Conservation (phyloP, 2,797 vertebrate genomes). For the Lepilemur ruficaudatus region DNA sequence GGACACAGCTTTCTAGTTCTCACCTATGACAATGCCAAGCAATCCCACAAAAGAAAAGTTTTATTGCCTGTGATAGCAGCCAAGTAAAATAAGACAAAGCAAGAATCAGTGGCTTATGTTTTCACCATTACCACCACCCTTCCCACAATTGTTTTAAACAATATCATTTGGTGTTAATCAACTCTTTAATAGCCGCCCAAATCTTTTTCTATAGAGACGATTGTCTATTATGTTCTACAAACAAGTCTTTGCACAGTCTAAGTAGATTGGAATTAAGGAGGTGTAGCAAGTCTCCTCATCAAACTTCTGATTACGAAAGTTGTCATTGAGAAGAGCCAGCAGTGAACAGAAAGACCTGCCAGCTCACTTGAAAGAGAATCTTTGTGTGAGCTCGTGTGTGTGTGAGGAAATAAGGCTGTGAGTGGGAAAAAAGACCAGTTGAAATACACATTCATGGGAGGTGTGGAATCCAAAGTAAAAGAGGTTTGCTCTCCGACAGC, state of each 20-base stretch:
- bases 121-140: conserved; percentile 52
- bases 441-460: background rate
- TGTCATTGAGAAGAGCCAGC: background rate
- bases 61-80: conserved; percentile 21
- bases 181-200: conserved; percentile 45
- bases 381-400: background rate
- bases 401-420: background rate
- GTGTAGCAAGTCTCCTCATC: background rate
- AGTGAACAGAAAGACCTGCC: background rate
- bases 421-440: background rate
- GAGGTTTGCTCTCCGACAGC: background rate
- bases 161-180: conserved; percentile 54
- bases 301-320: background rate
- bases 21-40: conserved; percentile 29
- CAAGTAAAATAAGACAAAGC: conserved; percentile 60
- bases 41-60: conserved; percentile 42
- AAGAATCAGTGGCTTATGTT: background rate
- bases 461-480: background rate
- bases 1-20: conserved; percentile 8
- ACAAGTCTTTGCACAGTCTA: background rate
- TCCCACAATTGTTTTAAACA: conserved; percentile 69
- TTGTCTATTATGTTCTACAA: conserved; percentile 33
- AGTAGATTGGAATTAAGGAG: background rate
- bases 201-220: conserved; percentile 31
- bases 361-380: background rate